These are phyloP conservation scores for Caenorhabditis parvicauda DNA, from an alignment of 2,888 invertebrate species.

Conservation along the genomic window DNA sequence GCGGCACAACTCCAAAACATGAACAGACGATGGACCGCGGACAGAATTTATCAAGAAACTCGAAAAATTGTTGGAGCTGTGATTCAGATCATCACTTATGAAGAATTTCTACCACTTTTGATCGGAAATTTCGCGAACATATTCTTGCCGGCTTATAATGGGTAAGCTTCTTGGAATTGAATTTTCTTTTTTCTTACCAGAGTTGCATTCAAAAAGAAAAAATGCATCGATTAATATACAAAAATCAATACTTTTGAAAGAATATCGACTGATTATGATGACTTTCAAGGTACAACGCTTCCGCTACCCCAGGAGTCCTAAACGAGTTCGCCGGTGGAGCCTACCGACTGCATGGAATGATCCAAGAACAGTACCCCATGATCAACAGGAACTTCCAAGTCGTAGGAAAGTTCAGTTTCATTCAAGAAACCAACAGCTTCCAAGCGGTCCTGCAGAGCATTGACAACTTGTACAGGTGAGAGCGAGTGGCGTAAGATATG, in stretches of 20 bases:
- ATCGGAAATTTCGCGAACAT: slow-evolving; percentile 73
- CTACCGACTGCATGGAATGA: slow-evolving; percentile 85
- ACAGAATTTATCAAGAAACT: slow-evolving; percentile 62
- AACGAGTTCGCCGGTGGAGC: slow-evolving; percentile 97
- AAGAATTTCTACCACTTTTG: slow-evolving; percentile 84
- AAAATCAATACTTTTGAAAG: no score
- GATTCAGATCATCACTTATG: slow-evolving; percentile 61
- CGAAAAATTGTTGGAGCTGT: slow-evolving; percentile 64
- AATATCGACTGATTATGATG: neutral
- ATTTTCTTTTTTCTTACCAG: neutral
- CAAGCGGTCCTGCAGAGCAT: slow-evolving; percentile 19
- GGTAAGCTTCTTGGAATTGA: slow-evolving; percentile 56
- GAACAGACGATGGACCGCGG: slow-evolving; percentile 60
- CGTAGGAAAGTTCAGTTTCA: slow-evolving; percentile 42
- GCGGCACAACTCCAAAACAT: slow-evolving; percentile 51
- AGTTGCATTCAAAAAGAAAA: neutral
- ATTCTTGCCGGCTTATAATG: slow-evolving; percentile 76
- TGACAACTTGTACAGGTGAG: slow-evolving; percentile 36
- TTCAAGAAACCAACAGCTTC: slow-evolving; percentile 36
- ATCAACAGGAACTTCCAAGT: slow-evolving; percentile 41
- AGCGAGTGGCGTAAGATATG: neutral
- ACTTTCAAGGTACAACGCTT: slow-evolving; percentile 72
- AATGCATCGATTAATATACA: no score
- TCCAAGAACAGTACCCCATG: slow-evolving; percentile 70
- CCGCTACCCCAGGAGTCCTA: slow-evolving; percentile 79